Conservation (phyloP, 2,797 vertebrate species). For the Lacerta bilineata region DNA sequence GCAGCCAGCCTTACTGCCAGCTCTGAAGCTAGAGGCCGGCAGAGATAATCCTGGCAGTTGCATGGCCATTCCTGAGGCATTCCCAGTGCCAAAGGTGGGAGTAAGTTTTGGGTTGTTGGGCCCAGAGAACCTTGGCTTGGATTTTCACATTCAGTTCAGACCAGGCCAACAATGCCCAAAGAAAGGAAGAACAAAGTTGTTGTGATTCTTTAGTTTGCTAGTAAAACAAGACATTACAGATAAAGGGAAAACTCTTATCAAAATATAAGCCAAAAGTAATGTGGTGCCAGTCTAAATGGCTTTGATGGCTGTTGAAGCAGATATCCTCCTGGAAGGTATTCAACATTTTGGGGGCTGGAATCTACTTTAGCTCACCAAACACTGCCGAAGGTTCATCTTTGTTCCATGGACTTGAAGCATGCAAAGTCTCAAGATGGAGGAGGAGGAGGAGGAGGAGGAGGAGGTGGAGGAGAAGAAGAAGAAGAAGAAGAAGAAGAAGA, state of each 20-base stretch:
- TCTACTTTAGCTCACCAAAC: slow-evolving; percentile 10
- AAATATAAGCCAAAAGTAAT: not conserved
- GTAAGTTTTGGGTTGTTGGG: not conserved
- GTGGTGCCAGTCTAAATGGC: not conserved
- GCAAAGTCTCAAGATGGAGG: not conserved
- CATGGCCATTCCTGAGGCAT: not conserved
- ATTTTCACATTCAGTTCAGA: not conserved
- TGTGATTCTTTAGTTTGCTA: not conserved
- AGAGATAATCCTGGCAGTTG: not conserved
- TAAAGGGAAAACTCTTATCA: not conserved
- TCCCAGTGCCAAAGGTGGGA: not conserved
- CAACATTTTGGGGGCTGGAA: not conserved
- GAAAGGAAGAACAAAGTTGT: too few relatives aligned
- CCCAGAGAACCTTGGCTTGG: too few relatives aligned
- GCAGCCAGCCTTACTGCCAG: not conserved
- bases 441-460: too few relatives aligned
- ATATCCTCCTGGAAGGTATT: slow-evolving; percentile 9
- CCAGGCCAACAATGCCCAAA: not conserved
- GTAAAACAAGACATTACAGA: not conserved
- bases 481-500: too few relatives aligned
- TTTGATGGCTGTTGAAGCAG: not conserved
- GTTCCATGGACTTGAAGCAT: not conserved
- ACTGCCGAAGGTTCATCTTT: slow-evolving; percentile 19
- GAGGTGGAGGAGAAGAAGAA: too few relatives aligned
- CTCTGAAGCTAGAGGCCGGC: not conserved